These are phyloP conservation scores for Istiophorus platypterus DNA, from an alignment of 2,113 vertebrate species.

Conservation along the genomic window DNA sequence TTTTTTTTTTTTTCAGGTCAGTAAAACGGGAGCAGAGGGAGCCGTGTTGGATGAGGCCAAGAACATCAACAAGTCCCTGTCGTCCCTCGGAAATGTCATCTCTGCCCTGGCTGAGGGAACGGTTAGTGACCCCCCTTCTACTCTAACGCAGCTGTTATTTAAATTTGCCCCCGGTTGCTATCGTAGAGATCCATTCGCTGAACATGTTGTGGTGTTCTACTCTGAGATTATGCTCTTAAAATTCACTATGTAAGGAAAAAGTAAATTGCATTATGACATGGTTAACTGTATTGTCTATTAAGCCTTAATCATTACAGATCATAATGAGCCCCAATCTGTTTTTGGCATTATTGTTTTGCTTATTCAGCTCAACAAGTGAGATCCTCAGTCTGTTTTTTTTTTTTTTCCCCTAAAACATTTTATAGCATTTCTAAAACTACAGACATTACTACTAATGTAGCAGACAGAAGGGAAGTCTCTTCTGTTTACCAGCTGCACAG, in stretches of 20 bases:
- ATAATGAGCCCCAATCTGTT: slow-evolving; percentile 11
- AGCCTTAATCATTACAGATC: background rate
- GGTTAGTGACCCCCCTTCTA: slow-evolving; percentile 82
- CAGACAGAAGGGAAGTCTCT: background rate
- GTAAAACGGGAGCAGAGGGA: slow-evolving; percentile 99
- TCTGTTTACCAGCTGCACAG: slow-evolving; percentile 8
- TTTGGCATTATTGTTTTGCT: background rate
- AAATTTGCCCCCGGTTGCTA: no score
- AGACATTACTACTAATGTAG: slow-evolving; percentile 1
- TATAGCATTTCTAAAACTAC: slow-evolving; percentile 8
- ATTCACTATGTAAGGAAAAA: background rate
- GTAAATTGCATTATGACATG: background rate
- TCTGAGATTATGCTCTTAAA: background rate
- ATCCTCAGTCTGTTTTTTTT: slow-evolving; percentile 6
- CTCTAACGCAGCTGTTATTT: no score
- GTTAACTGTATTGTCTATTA: background rate
- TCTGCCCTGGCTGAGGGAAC: slow-evolving; percentile 96
- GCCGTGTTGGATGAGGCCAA: slow-evolving; percentile 97
- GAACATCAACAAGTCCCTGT: slow-evolving; percentile 99
- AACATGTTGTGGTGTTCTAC: background rate
- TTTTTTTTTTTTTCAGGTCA: slow-evolving; percentile 86
- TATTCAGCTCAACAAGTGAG: background rate
- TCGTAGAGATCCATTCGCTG: background rate
- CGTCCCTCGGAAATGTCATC: slow-evolving; percentile 97
- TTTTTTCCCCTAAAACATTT: background rate